Evolutionary conservation across 2,113 vertebrate genomes (phyloP).

Genomic region (Oreochromis aureus): DNA sequence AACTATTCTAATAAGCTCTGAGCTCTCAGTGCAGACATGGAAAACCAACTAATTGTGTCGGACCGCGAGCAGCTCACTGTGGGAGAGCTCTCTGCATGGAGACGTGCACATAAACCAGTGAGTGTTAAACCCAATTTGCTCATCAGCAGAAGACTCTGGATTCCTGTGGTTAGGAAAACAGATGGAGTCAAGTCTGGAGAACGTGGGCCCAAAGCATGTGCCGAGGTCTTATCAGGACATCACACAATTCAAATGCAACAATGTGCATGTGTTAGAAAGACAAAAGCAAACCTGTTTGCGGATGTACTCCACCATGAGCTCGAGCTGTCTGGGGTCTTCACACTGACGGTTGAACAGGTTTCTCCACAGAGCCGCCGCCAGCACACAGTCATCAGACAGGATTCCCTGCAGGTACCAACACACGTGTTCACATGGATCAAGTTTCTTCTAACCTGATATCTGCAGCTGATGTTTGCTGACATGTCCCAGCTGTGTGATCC

Average conservation of each 20-base stretch:
- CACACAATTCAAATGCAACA: not conserved
- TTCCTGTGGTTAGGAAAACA: not conserved
- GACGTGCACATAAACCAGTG: not conserved
- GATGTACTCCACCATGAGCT: constrained; percentile 94
- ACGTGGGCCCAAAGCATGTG: not conserved
- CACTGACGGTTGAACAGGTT: constrained; percentile 88
- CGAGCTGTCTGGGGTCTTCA: constrained; percentile 87
- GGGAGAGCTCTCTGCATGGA: not conserved
- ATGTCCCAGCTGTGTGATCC: not conserved
- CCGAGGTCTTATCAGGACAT: not conserved
- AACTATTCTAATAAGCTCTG: fast-evolving
- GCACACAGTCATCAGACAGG: constrained; percentile 84
- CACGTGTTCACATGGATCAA: not conserved
- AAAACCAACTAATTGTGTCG: not conserved
- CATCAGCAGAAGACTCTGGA: not conserved
- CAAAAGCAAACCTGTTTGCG: constrained; percentile 83
- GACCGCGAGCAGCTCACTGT: not conserved
- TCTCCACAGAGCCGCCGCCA: constrained; percentile 94
- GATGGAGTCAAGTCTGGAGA: not conserved
- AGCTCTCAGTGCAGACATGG: fast-evolving
- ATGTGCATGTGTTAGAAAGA: not conserved
- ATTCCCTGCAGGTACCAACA: constrained; percentile 76
- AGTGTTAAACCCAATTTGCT: not conserved
- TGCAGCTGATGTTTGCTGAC: not conserved
- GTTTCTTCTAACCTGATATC: not conserved